Evolutionary conservation across 2,888 invertebrate genomes (phyloP), one percentile per base, ranked within the genome.

Genomic region (Sceliomorpha sp.): DNA sequence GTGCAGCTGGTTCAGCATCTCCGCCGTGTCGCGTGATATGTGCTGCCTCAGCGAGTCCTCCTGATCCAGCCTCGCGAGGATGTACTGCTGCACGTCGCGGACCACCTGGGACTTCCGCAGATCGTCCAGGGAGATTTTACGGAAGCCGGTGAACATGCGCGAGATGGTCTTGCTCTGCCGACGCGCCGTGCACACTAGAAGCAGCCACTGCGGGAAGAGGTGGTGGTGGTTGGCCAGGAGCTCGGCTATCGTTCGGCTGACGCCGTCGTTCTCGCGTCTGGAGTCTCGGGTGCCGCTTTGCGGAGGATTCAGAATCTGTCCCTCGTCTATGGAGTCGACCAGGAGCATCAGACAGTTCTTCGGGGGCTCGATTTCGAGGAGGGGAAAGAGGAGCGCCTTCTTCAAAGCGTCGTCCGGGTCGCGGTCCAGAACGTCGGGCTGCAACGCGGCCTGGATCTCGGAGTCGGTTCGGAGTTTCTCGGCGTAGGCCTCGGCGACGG

Each of bases 41-140:
- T 98, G 96, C 67, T 96, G 96, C 27, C 96, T 90, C 5, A 98
- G 91, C 17, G 94, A 92, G 12, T 96, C 96, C 82, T 98, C 98
- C 6, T 95, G 94, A 84, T 98, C 98, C 27, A 98, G 89, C 0
- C 98, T 90, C 1, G 95, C 94, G 7, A 98, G 91, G 62, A 98
- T 98, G 83, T 98, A 98, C 80, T 98, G 94, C 87, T 98, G 98
- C 0, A 98, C 97, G 86, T 98, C 98, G 2, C 97, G 93, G 0
- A 98, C 95, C 2, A 98, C 98, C 88, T 95, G 95, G 0, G 94
- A 93, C 62, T 95, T 96, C 13, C 97, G 91, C 66, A 98, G 88
- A 89, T 98, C 98, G 82, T 98, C 98, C 76, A 98, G 88, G 0
- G 95, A 94, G 73, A 98, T 93, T 89, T 98, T 98, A 13, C 98